Conservation (phyloP, 2,797 vertebrate genomes). For the Poeciliopsis paucimaculata region DNA sequence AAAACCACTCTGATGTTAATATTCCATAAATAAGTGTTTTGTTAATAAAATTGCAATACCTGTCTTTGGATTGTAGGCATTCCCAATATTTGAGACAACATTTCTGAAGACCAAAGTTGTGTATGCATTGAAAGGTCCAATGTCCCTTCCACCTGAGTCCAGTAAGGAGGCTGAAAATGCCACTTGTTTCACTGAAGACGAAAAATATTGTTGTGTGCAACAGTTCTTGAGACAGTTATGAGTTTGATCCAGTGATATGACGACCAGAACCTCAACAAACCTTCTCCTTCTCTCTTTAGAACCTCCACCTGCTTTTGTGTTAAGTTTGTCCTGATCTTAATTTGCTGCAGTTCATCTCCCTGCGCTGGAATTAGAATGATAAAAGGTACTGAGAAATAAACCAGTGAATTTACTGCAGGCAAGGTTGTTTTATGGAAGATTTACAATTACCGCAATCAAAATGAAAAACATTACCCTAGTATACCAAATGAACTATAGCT, state of each 20-base stretch:
- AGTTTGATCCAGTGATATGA: neutral
- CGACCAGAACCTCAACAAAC: conserved; percentile 13
- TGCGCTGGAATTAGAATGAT: conserved; percentile 26
- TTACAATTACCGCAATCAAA: neutral
- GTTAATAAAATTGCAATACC: neutral
- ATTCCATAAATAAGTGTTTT: neutral
- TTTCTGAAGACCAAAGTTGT: neutral
- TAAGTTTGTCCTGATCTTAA: conserved; percentile 22
- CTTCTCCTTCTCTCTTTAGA: conserved; percentile 40
- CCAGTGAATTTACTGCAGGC: fast-evolving
- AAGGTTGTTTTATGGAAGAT: neutral
- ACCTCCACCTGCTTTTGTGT: conserved; percentile 49
- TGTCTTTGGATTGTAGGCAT: neutral
- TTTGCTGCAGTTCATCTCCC: conserved; percentile 27
- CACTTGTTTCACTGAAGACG: neutral
- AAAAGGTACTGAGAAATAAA: neutral
- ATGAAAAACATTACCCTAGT: neutral
- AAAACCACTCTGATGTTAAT: neutral
- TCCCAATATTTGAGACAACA: conserved; percentile 1
- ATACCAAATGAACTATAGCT: neutral
- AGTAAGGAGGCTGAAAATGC: neutral
- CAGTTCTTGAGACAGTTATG: neutral
- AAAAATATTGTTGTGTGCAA: neutral
- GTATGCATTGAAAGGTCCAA: neutral
- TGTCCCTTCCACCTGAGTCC: neutral